Evolutionary conservation across 1,140 invertebrate species (phyloP), one percentile per base, ranked within the genome.

Genomic region (Pseudomyrmex cubaensis): DNA sequence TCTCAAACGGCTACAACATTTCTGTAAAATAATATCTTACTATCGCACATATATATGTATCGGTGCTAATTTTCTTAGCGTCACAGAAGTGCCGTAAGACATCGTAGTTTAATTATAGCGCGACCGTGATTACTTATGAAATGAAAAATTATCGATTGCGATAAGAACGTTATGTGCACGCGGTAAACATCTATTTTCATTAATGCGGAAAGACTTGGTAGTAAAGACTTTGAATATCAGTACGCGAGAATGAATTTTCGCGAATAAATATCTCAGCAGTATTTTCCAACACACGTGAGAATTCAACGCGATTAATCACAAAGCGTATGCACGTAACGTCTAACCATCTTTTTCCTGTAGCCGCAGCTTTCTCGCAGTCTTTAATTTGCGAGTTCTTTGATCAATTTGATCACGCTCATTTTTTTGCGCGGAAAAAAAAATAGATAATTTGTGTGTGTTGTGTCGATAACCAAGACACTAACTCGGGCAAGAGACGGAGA

Each of bases 61-160:
- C 69, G 70, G 4, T 7, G 67, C 15, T 44, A 46, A 59, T 73
- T 73, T 59, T 17, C 22, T 12, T 1, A 54, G 15, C 12, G 52
- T 59, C 17, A 22, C 15, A 46, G 35, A 17, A 73, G 7, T 57
- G 25, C 25, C 35, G 46, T 12, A 3, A 25, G n/a, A 52, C 25
- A 15, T 44, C 35, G 35, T 35, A 7, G 10, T 17, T 64, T 44
- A 50, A 63, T 56, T 52, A 63, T 63, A 63, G 8, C 7, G 22
- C 22, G 13, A 17, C 22, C 9, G 12, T 44, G 20, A 10, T 46
- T 20, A 50, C 17, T 61, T 22, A 46, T 5, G 8, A 76, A 61
- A 54, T 75, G n/a, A 63, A 62, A 75, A 48, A 25, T n/a, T 52
- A 54, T 44, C 2, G 59, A 64, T 52, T 15, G 22, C 1, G 46